Conservation (phyloP, 2,888 invertebrate genomes). For the Chaetogeoica ovagalla region DNA sequence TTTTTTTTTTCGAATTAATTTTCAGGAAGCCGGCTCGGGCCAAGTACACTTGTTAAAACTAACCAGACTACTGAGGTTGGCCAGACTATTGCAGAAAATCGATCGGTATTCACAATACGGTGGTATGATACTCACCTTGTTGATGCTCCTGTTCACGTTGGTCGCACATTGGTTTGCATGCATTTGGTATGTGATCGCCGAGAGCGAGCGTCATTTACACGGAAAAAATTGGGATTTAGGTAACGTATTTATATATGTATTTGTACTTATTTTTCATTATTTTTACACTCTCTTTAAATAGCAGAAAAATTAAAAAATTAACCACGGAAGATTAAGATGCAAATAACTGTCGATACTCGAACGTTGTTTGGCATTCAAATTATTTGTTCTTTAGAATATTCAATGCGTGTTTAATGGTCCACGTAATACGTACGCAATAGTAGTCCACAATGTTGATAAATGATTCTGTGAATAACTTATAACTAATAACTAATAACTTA, state of each 20-base stretch:
- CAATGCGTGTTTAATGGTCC: no score
- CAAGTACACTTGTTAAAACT: conserved; percentile 92
- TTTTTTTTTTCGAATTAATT: not conserved
- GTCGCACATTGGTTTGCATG: conserved; percentile 97
- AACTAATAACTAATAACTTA: no score
- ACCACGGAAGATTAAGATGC: no score
- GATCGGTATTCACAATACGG: conserved; percentile 96
- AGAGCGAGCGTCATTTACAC: conserved; percentile 75
- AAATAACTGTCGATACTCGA: no score
- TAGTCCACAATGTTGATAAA: no score
- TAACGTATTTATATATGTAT: conserved; percentile 61
- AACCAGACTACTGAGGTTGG: conserved; percentile 84
- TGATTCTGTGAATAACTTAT: no score
- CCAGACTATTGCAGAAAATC: conserved; percentile 90
- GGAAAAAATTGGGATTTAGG: conserved; percentile 79
- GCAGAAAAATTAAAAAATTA: no score
- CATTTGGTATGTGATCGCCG: conserved; percentile 95
- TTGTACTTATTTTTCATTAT: not conserved
- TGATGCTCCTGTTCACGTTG: conserved; percentile 92
- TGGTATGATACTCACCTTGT: conserved; percentile 86
- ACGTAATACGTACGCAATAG: no score
- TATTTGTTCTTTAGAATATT: no score
- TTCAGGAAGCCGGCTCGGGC: conserved; percentile 61
- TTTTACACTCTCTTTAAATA: no score
- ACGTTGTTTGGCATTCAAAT: no score